phyloP scores from a whole-genome alignment of 2,113 vertebrate species.

The Trogon melanurus region DNA sequence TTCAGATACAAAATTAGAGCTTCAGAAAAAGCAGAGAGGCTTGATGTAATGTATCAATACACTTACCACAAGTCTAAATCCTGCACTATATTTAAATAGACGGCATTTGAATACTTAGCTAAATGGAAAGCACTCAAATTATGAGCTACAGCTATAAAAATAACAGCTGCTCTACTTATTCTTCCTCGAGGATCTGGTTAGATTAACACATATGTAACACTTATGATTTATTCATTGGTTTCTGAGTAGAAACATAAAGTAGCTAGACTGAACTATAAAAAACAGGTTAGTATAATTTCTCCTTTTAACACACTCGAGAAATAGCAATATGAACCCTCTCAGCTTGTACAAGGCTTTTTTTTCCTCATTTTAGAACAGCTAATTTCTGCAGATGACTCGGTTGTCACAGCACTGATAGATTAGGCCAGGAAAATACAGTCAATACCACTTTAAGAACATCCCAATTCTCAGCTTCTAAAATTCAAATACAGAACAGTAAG shows the following conservation, averaged over 20 bases:
- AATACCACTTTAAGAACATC: neutral
- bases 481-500: neutral
- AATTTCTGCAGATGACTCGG: constrained; percentile 20
- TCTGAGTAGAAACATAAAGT: constrained; percentile 22
- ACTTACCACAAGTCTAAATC: neutral
- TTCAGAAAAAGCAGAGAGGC: neutral
- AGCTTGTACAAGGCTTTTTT: neutral
- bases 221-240: constrained; percentile 55
- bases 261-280: constrained; percentile 56
- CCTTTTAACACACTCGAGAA: constrained; percentile 7
- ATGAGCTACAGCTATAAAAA: constrained; percentile 57
- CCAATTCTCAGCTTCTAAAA: neutral
- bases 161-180: constrained; percentile 52
- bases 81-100: constrained; percentile 15
- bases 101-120: constrained; percentile 16
- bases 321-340: constrained; percentile 1
- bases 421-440: neutral
- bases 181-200: constrained; percentile 36
- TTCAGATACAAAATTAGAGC: neutral
- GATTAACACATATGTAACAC: constrained; percentile 49
- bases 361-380: neutral
- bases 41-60: neutral
- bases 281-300: constrained; percentile 32
- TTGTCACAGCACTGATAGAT: neutral
- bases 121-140: constrained; percentile 42